Conservation (phyloP, 2,797 vertebrate species). For the Typhlichthys subterraneus region DNA sequence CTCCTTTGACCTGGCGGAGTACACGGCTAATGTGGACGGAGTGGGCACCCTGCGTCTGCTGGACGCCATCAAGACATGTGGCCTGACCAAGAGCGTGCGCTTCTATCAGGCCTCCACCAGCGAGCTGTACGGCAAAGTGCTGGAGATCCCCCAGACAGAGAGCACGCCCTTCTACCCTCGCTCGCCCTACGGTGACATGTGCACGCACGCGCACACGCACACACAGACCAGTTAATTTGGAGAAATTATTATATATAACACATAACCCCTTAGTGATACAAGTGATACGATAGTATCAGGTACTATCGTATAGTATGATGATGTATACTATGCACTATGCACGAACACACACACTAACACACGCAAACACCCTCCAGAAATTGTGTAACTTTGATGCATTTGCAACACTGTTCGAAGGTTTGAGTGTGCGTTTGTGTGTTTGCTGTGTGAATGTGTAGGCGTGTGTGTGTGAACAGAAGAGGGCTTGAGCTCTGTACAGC, state of each 20-base stretch:
- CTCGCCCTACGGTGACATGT: slow-evolving; percentile 89
- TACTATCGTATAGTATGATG: not conserved
- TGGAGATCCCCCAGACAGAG: slow-evolving; percentile 96
- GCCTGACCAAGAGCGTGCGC: slow-evolving; percentile 87
- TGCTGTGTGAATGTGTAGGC: too few species aligned
- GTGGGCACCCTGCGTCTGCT: slow-evolving; percentile 92
- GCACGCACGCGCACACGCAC: slow-evolving; percentile 4
- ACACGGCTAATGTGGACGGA: slow-evolving; percentile 95
- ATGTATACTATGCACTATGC: slow-evolving; percentile 28
- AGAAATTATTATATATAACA: slow-evolving; percentile 16
- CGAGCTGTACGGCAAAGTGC: slow-evolving; percentile 96
- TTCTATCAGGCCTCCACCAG: slow-evolving; percentile 99
- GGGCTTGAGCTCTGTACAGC: slow-evolving; percentile 58
- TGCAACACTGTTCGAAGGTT: too few species aligned
- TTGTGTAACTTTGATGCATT: too few species aligned
- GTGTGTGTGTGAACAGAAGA: slow-evolving; percentile 35
- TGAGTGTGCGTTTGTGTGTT: too few species aligned
- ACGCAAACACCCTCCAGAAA: too few species aligned
- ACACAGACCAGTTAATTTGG: not conserved
- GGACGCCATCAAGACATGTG: slow-evolving; percentile 95
- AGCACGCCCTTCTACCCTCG: slow-evolving; percentile 97
- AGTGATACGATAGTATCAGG: slow-evolving; percentile 18
- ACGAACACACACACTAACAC: slow-evolving; percentile 12
- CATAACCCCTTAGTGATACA: slow-evolving; percentile 29
- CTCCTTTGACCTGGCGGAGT: slow-evolving; percentile 96